Conservation (phyloP, 2,888 invertebrate species). For the Lasioglossum oenotherae region DNA sequence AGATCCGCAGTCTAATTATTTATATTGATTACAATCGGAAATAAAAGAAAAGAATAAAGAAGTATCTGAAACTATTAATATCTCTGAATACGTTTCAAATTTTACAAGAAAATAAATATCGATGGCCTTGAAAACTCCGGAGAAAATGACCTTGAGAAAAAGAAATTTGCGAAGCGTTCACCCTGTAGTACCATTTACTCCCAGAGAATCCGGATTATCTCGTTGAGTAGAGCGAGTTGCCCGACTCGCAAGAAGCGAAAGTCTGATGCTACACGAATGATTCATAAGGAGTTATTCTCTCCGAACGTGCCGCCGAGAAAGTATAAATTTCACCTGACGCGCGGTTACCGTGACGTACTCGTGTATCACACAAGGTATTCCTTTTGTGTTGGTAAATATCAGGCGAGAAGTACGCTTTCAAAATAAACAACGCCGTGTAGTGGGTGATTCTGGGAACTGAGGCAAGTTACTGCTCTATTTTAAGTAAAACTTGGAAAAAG, state of each 20-base stretch:
- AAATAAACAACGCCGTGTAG: background rate
- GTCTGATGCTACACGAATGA: slow-evolving; percentile 37
- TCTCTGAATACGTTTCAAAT: too few species aligned
- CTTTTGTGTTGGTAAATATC: background rate
- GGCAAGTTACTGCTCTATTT: too few species aligned
- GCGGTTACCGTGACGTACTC: background rate
- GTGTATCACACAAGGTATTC: background rate
- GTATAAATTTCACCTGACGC: slow-evolving; percentile 39
- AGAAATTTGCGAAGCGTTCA: too few species aligned
- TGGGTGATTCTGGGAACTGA: too few species aligned
- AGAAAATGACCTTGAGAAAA: too few species aligned
- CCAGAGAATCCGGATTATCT: slow-evolving; percentile 13
- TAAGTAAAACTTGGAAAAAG: too few species aligned
- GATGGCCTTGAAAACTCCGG: too few species aligned
- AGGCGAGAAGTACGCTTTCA: background rate
- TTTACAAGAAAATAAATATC: too few species aligned
- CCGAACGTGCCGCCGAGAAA: slow-evolving; percentile 34
- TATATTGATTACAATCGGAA: too few species aligned
- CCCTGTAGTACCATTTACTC: background rate
- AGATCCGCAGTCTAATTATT: too few species aligned
- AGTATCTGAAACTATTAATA: too few species aligned
- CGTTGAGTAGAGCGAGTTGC: background rate
- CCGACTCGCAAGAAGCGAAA: slow-evolving; percentile 40
- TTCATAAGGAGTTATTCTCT: slow-evolving; percentile 38
- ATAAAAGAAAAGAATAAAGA: too few species aligned